Percentiles rank a stretch among this genome's conserved stretches.
Conservation (phyloP, 2,113 vertebrate species). For the Pholis gunnellus region DNA sequence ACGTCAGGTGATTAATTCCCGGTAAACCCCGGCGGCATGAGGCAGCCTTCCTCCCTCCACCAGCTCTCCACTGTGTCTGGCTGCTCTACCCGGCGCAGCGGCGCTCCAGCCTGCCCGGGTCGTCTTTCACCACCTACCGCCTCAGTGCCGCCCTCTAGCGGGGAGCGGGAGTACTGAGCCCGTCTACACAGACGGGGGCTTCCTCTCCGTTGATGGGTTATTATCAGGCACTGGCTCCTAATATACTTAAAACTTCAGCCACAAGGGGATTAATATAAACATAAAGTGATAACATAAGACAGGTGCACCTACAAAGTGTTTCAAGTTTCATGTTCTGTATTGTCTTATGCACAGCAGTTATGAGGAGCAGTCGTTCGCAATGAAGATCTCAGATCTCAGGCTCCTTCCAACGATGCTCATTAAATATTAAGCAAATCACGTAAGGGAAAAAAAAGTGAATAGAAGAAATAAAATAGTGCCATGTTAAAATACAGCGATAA, state of each 20-base stretch:
- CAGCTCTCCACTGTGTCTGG: conserved; percentile 34
- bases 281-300: not conserved
- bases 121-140: conserved; percentile 15
- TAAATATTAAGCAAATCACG: not conserved
- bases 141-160: conserved; percentile 51
- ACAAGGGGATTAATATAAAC: not conserved
- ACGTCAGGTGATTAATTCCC: conserved; percentile 20
- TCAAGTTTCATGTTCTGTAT: no score
- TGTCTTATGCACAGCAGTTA: no score
- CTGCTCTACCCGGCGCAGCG: conserved; percentile 23
- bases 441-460: not conserved
- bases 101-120: conserved; percentile 30
- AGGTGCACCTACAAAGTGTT: no score
- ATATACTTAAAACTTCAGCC: not conserved
- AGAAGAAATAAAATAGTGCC: not conserved
- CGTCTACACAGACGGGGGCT: not conserved
- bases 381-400: no score
- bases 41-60: conserved; percentile 39
- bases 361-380: no score
- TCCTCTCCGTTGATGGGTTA: not conserved
- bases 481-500: no score
- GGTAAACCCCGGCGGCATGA: conserved; percentile 56
- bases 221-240: not conserved
- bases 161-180: not conserved
- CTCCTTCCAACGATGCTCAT: not conserved